phyloP scores from a whole-genome alignment of 2,113 vertebrate genomes.

The Rhea americana region DNA sequence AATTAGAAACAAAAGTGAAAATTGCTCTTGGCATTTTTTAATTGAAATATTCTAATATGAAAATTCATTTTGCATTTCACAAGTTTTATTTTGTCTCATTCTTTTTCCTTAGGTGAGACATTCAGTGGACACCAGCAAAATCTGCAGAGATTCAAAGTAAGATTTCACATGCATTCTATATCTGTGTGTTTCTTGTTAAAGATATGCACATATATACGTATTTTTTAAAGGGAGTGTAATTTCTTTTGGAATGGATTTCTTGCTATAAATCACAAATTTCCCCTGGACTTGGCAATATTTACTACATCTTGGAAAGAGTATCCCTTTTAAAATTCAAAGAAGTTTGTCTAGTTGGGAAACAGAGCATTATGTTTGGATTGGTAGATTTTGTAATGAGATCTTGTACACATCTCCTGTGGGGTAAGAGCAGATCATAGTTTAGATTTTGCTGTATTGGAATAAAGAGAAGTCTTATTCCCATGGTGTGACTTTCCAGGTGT shows the following conservation, averaged over 20 bases:
- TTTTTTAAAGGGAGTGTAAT: background rate
- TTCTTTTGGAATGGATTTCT: background rate
- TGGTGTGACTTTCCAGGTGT: background rate
- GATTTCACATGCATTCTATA: slow-evolving; percentile 22
- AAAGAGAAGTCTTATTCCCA: background rate
- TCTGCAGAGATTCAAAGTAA: slow-evolving; percentile 74
- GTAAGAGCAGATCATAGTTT: background rate
- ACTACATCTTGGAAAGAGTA: background rate
- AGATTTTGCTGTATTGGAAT: background rate
- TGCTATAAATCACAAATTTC: background rate
- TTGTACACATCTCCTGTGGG: background rate
- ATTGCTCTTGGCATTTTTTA: background rate
- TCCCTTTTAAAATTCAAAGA: background rate
- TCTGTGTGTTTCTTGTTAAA: background rate
- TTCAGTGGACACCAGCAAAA: slow-evolving; percentile 51
- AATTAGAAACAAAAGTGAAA: background rate
- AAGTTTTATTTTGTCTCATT: slow-evolving; percentile 33
- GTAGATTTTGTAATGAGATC: background rate
- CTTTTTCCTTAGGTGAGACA: slow-evolving; percentile 66
- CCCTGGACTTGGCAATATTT: background rate
- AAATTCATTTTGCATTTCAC: background rate
- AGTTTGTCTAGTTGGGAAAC: background rate
- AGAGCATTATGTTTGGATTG: background rate
- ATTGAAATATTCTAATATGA: background rate
- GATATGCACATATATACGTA: background rate